These are phyloP conservation scores for Garrulus glandarius DNA, from an alignment of 2,797 vertebrate genomes.

Conservation along the genomic window DNA sequence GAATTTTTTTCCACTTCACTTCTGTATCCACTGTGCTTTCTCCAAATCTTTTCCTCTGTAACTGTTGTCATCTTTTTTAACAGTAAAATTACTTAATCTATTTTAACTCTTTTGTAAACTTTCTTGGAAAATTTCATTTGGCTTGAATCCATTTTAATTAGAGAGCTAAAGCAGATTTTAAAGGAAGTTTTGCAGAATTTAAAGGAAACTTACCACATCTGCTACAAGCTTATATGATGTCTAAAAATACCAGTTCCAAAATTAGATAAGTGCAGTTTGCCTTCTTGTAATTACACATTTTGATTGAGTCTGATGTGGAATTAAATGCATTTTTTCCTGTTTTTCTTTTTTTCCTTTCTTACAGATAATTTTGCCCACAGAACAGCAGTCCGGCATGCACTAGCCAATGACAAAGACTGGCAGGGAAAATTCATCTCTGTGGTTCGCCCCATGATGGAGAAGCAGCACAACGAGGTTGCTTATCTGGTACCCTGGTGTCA, in stretches of 20 bases:
- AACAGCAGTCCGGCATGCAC: conserved; percentile 78
- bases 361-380: conserved; percentile 88
- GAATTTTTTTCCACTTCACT: not conserved
- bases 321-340: not conserved
- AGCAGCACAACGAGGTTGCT: conserved; percentile 85
- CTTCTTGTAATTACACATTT: not conserved
- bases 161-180: not conserved
- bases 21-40: not conserved
- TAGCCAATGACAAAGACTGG: conserved; percentile 85
- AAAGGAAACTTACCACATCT: not conserved
- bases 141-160: not conserved
- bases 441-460: conserved; percentile 79
- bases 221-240: not conserved
- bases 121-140: not conserved
- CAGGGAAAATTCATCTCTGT: conserved; percentile 81
- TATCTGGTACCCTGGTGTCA: conserved; percentile 90
- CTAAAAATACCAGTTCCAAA: not conserved
- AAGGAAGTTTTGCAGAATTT: not conserved
- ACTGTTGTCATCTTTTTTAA: not conserved
- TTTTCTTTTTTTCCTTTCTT: not conserved
- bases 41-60: not conserved
- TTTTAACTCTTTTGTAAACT: not conserved
- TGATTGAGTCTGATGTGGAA: not conserved
- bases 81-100: not conserved
- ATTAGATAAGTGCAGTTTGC: not conserved